Evolutionary conservation across 2,113 vertebrate species (phyloP).

Genomic region (Gymnarchus niloticus): DNA sequence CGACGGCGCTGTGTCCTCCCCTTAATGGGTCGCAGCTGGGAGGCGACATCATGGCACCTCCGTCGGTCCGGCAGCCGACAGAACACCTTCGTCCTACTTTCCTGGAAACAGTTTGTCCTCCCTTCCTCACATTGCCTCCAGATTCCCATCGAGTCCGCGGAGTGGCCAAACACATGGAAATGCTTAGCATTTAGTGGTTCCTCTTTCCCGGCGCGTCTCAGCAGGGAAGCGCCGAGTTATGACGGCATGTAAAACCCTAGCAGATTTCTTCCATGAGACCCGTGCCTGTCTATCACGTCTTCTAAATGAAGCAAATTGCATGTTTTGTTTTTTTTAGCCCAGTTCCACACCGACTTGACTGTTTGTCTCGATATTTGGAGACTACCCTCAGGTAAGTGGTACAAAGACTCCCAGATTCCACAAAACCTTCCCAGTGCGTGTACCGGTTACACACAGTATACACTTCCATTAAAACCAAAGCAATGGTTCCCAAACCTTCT

Average conservation of each 20-base stretch:
- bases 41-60: neutral
- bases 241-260: neutral
- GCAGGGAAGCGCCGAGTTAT: neutral
- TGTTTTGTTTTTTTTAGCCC: neutral
- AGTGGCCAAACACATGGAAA: constrained; percentile 12
- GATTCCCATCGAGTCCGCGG: neutral
- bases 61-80: neutral
- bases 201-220: neutral
- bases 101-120: neutral
- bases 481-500: no score
- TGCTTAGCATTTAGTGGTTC: neutral
- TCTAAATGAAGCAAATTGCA: neutral
- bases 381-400: no score
- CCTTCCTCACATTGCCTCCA: neutral
- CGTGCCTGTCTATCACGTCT: neutral
- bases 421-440: no score
- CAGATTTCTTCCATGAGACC: neutral
- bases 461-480: no score
- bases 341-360: no score
- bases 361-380: no score
- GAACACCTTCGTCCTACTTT: neutral
- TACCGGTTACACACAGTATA: no score
- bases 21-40: neutral
- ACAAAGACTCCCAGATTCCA: no score
- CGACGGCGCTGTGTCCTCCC: neutral